Evolutionary conservation across 2,113 vertebrate species (phyloP), one percentile per base, ranked within the genome.

Genomic region (Paracanthobrama guichenoti): DNA sequence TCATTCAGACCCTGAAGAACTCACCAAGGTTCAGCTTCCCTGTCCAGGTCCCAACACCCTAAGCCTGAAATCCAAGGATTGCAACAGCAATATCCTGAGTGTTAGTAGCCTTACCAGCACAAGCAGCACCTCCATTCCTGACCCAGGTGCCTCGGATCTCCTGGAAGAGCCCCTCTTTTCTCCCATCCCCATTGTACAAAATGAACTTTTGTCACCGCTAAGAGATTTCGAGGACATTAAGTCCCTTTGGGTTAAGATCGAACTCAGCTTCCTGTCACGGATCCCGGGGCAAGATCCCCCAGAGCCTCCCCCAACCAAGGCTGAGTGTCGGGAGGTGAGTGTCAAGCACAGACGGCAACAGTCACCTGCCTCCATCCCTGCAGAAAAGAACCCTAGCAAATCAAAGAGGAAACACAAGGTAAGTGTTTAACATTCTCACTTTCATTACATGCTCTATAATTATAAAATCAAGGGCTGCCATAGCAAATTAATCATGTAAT

Each of bases 361-460:
- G 91, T 92, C 95, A 26, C 92, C 93, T 1, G 90, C 93, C 75
- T 87, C 85, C 24, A 85, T 90, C 44, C 85, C 90, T 57, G 87
- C 88, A 13, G 96, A 98, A 82, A 99, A 97, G 90, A 91, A 93
- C 42, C 67, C 92, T 85, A 94, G 93, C 82, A 99, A 97, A 91
- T 95, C 94, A 87, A 99, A 97, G 91, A 95, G 97, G 90, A 99
- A 97, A 95, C 96, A 97, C 93, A 99, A 98, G 96, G 97, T 96
- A 92, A 94, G 91, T 83, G 13, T 26, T 2, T 2, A 16, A 12
- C 39, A 14, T 60, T 48, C 39, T 71, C 24, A 12, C 50, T 35
- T 22, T 14, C 35, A n/a, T 44, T 44, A 42, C 62, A 67, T 62
- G n/a, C 20, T 1, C 11, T 81, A 16, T n/a, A 28, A 39, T 53